Conservation (phyloP, 2,888 invertebrate genomes). For the Acrobasis suavella region DNA sequence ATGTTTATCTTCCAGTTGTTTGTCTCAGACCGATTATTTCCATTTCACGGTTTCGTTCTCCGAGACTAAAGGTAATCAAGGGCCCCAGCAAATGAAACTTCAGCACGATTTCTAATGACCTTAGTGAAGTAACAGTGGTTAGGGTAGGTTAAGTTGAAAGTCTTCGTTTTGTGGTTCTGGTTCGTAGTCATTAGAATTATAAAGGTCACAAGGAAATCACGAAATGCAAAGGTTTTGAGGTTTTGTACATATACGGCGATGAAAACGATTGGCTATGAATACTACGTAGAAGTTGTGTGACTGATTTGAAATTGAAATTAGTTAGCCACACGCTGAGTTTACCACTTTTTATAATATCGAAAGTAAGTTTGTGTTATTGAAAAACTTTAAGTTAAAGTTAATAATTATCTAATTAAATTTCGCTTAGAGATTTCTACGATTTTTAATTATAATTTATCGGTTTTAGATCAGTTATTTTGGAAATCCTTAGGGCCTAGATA, state of each 20-base stretch:
- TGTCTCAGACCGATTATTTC: conserved; percentile 13
- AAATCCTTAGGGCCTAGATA: no score
- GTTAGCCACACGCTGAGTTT: conserved; percentile 41
- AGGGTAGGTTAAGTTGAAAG: conserved; percentile 3
- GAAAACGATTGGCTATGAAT: conserved; percentile 10
- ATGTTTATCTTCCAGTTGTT: conserved; percentile 16
- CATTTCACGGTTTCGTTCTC: conserved; percentile 18
- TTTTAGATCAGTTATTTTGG: no score
- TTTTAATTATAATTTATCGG: no score
- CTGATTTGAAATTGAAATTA: conserved; percentile 53
- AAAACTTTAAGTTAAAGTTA: neutral
- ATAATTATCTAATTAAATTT: neutral
- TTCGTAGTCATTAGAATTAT: neutral
- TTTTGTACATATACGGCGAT: neutral
- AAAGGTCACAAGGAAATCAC: conserved; percentile 6
- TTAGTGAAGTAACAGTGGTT: conserved; percentile 4
- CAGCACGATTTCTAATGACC: conserved; percentile 16
- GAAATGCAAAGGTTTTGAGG: conserved; percentile 11
- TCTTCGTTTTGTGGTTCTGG: neutral
- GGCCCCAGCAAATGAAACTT: neutral
- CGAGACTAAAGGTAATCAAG: conserved; percentile 18
- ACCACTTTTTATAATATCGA: conserved; percentile 46
- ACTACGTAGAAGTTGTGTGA: conserved; percentile 28
- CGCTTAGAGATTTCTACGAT: no score
- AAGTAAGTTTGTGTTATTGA: conserved; percentile 33